Conservation (phyloP, 2,888 invertebrate species). For the Drosophila greeni region DNA sequence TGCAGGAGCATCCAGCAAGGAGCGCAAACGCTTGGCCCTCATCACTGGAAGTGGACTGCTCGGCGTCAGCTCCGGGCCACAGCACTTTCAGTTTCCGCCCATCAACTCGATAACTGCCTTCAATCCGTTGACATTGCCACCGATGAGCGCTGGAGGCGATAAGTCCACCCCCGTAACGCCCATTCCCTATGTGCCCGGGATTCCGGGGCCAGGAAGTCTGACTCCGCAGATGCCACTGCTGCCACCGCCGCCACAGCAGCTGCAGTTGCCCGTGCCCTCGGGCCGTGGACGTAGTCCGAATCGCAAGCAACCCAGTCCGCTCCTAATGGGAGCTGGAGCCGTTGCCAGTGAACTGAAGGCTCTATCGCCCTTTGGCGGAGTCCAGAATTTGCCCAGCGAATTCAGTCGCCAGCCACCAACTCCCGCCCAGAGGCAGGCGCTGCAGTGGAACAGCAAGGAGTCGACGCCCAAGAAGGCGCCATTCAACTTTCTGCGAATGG, state of each 20-base stretch:
- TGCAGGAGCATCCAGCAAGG: constrained; percentile 57
- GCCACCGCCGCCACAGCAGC: constrained; percentile 77
- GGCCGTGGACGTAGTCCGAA: constrained; percentile 70
- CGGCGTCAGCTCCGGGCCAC: constrained; percentile 70
- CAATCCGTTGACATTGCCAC: constrained; percentile 84
- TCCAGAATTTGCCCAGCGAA: constrained; percentile 75
- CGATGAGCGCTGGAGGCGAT: constrained; percentile 76
- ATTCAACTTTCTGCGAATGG: constrained; percentile 78
- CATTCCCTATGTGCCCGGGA: constrained; percentile 92
- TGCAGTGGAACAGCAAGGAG: constrained; percentile 64
- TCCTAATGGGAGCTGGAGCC: constrained; percentile 29
- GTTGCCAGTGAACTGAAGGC: constrained; percentile 55
- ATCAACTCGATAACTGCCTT: constrained; percentile 85
- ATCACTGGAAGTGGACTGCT: constrained; percentile 31
- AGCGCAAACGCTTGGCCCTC: constrained; percentile 45
- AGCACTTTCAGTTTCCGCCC: constrained; percentile 84
- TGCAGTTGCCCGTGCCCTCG: constrained; percentile 55
- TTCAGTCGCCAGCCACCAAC: constrained; percentile 75
- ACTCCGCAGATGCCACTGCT: constrained; percentile 63
- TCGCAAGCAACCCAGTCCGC: constrained; percentile 73
- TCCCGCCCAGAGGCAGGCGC: constrained; percentile 67
- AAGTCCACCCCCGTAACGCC: constrained; percentile 62
- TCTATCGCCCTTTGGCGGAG: constrained; percentile 75
- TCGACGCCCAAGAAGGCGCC: constrained; percentile 69
- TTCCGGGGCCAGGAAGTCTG: constrained; percentile 87